A percentile compares a stretch with the other conserved stretches of the same genome.
Conservation (phyloP, 2,797 vertebrate genomes). For the Lutjanus campechanus region DNA sequence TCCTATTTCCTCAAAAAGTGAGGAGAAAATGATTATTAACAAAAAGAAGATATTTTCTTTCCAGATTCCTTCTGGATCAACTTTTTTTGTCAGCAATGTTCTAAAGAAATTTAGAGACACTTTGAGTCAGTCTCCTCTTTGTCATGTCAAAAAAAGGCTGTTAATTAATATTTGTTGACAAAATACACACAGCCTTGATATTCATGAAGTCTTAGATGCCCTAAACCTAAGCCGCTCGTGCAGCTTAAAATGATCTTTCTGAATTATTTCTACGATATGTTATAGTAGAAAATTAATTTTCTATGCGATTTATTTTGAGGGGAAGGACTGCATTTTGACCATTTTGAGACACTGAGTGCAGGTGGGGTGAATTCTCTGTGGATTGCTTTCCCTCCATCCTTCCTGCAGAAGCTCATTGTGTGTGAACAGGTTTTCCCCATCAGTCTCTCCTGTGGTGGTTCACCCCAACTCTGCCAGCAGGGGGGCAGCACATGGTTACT, state of each 20-base stretch:
- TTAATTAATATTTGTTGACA: not conserved
- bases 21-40: no score
- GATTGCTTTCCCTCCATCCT: slow-evolving; percentile 61
- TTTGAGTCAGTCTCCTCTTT: no score
- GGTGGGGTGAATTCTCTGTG: slow-evolving; percentile 51
- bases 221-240: not conserved
- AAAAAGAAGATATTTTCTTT: not conserved
- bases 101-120: not conserved
- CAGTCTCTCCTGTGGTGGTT: not conserved
- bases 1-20: not conserved
- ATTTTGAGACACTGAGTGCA: not conserved
- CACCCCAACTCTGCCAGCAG: slow-evolving; percentile 7
- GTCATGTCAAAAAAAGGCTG: not conserved
- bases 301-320: not conserved
- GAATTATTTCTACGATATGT: not conserved
- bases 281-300: fast-evolving
- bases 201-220: not conserved
- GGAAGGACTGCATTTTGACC: slow-evolving; percentile 41
- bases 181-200: no score
- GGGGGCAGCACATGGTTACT: slow-evolving; percentile 19
- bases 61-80: not conserved
- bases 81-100: no score
- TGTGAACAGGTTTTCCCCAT: slow-evolving; percentile 20
- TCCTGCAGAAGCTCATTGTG: slow-evolving; percentile 22
- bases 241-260: not conserved